phyloP scores from a whole-genome alignment of 2,113 vertebrate species.

The Sterrhoptilus dennistouni region DNA sequence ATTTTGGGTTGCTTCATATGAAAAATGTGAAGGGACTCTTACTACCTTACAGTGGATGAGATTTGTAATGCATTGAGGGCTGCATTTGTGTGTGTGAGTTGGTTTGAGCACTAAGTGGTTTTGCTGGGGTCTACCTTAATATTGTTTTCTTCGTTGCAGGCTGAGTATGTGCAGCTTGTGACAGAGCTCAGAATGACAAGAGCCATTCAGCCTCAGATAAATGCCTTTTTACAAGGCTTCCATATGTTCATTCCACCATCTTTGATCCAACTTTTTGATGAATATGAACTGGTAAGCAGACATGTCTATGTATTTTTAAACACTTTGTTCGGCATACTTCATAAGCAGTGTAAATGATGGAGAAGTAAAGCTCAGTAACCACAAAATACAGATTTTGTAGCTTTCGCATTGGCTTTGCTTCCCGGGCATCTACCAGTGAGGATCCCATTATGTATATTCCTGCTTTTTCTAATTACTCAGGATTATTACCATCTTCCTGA shows the following conservation, averaged over 20 bases:
- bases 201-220: constrained; percentile 98
- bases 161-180: constrained; percentile 97
- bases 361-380: not conserved
- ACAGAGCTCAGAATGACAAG: constrained; percentile 98
- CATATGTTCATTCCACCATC: constrained; percentile 97
- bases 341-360: not conserved
- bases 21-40: not conserved
- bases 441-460: not conserved
- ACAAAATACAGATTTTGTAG: not conserved
- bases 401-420: not conserved
- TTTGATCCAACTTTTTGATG: constrained; percentile 96
- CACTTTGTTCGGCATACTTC: not conserved
- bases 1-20: not conserved
- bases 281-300: constrained; percentile 93
- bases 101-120: not conserved
- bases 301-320: not conserved
- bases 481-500: not conserved
- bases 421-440: not conserved
- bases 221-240: constrained; percentile 95
- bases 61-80: not conserved
- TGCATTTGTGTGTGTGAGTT: not conserved
- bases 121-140: not conserved
- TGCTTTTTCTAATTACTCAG: not conserved
- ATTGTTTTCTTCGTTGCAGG: constrained; percentile 72
- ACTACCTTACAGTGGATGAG: not conserved